A percentile compares a stretch with the other conserved stretches of the same genome.
These are phyloP conservation scores for Trachops cirrhosus DNA, from an alignment of 2,797 vertebrate species.

Conservation along the genomic window DNA sequence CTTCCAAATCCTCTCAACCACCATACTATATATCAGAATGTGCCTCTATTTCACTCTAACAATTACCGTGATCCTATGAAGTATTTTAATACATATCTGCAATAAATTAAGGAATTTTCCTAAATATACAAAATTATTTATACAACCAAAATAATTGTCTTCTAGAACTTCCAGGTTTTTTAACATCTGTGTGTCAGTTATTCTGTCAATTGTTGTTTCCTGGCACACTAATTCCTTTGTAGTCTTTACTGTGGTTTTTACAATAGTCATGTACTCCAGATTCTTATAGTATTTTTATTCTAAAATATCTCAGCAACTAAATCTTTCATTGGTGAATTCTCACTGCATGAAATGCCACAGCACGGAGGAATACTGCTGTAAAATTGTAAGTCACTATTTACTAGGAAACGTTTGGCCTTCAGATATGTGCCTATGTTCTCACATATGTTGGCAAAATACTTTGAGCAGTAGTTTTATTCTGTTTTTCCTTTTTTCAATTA, in stretches of 20 bases:
- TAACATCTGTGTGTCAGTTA: background rate
- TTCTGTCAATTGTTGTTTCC: background rate
- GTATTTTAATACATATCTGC: background rate
- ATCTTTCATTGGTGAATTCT: background rate
- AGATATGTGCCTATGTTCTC: background rate
- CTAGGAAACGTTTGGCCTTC: background rate
- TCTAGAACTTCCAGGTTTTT: background rate
- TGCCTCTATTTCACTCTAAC: background rate
- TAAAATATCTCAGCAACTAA: background rate
- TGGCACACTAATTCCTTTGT: background rate
- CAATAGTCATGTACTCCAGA: background rate
- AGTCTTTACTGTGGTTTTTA: background rate
- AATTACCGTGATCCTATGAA: background rate
- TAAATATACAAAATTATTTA: background rate
- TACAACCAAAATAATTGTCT: background rate
- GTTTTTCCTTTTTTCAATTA: background rate
- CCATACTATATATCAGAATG: background rate
- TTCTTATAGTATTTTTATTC: background rate
- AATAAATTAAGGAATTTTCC: background rate
- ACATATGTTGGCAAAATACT: background rate
- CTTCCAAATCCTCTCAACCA: background rate
- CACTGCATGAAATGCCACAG: too few relatives aligned
- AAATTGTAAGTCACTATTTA: too few relatives aligned
- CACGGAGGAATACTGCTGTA: too few relatives aligned
- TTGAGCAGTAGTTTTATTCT: background rate